phyloP scores from a whole-genome alignment of 2,888 invertebrate species.

The Myopa testacea region DNA sequence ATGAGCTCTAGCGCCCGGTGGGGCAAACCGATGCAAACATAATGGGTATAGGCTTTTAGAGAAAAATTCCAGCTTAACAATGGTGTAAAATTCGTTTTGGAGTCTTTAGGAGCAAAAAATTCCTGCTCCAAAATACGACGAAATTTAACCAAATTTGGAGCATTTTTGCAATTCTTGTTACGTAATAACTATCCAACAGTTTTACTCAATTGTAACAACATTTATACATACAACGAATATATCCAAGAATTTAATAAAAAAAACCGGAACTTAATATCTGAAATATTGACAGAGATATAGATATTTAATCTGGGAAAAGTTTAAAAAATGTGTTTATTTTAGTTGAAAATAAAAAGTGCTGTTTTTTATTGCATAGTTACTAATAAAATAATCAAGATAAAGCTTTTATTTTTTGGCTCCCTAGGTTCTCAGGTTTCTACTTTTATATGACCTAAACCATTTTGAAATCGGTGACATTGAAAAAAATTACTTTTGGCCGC shows the following conservation, averaged over 20 bases:
- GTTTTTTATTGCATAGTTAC: background rate
- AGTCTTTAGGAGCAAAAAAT: background rate
- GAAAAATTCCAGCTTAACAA: background rate
- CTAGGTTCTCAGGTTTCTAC: background rate
- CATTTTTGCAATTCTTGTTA: background rate
- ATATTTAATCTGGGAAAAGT: too few relatives aligned
- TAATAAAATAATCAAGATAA: background rate
- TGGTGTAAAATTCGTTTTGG: background rate
- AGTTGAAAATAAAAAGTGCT: too few relatives aligned
- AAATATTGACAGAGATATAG: too few relatives aligned
- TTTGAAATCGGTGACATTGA: too few relatives aligned
- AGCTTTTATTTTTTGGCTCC: background rate
- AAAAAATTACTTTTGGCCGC: too few relatives aligned
- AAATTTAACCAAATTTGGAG: background rate
- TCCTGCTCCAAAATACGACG: background rate
- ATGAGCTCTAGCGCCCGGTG: too few relatives aligned
- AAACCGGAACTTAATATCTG: too few relatives aligned
- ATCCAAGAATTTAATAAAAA: too few relatives aligned
- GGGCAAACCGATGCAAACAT: too few relatives aligned
- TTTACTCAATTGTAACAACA: conserved; percentile 2
- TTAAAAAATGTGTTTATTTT: too few relatives aligned
- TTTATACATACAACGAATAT: background rate
- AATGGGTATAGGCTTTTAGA: background rate
- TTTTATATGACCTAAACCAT: too few relatives aligned
- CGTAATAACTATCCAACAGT: background rate